These are phyloP conservation scores for Caenorhabditis auriculariae DNA, from an alignment of 2,888 invertebrate genomes.

Conservation along the genomic window DNA sequence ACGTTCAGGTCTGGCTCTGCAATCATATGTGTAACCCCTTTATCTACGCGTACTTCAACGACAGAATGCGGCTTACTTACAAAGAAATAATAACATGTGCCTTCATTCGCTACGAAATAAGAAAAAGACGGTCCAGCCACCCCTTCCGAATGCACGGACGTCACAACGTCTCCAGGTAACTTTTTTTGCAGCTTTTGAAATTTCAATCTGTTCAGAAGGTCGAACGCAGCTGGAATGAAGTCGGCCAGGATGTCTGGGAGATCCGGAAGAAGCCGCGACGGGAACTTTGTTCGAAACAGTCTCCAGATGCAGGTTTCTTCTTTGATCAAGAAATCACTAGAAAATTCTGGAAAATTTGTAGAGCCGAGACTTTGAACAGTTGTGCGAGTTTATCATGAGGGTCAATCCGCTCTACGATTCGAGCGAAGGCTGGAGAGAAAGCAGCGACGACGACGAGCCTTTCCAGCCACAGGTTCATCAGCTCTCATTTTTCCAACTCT, in stretches of 20 bases:
- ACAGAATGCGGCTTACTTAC: conserved; percentile 58
- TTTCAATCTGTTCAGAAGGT: conserved; percentile 35
- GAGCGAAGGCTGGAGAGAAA: conserved; percentile 60
- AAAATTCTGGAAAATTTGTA: conserved; percentile 23
- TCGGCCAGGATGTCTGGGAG: conserved; percentile 48
- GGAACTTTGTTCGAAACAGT: conserved; percentile 57
- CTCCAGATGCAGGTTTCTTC: conserved; percentile 49
- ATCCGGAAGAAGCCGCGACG: conserved; percentile 41
- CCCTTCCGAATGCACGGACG: conserved; percentile 37
- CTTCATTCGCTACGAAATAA: conserved; percentile 42
- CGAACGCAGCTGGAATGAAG: conserved; percentile 46
- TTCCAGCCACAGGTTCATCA: conserved; percentile 30
- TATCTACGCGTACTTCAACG: conserved; percentile 61
- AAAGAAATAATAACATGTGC: conserved; percentile 53
- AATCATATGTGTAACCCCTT: conserved; percentile 60
- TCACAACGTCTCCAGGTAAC: conserved; percentile 42
- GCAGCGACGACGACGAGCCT: conserved; percentile 51
- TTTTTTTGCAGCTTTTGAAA: background rate
- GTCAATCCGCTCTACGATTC: conserved; percentile 60
- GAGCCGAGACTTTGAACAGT: conserved; percentile 53
- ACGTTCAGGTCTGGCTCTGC: conserved; percentile 51
- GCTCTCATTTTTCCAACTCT: background rate
- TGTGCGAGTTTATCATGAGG: conserved; percentile 61
- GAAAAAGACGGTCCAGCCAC: conserved; percentile 39
- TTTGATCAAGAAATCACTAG: background rate